Base-by-base conservation (phyloP, 2,113 vertebrate species). In the Machaerirhynchus nigripectus region DNA sequence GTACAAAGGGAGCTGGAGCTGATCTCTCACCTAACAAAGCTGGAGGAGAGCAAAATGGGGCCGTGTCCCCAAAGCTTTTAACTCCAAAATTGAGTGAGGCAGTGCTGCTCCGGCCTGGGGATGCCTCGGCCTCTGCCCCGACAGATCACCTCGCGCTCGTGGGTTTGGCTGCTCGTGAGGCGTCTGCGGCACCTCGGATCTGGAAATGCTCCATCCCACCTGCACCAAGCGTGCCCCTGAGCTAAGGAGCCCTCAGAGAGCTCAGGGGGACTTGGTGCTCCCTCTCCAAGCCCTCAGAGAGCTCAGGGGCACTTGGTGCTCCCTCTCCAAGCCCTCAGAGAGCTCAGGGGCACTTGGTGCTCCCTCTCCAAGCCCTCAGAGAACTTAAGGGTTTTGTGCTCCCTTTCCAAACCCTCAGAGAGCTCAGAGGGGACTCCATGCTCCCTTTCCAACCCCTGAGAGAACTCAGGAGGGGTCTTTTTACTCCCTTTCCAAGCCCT, bases 101-200 rank as follows among this genome's bases (percentile, higher is more conserved):
- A 30, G 8, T 7, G 28, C 24, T 68, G 18, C 23, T 42, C 27
- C 26, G 44, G 11, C 0, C 44, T 31, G 49, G 37, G 39, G 20
- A 13, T 7, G n/a, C 4, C 46, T 59, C 60, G 40, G 50, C n/a
- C 37, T 39, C 28, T 89, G 50, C 22, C 37, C 26, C 53, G n/a
- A 10, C 1, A 3, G 19, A 40, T n/a, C 42, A 4, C 60, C 52
- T 14, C 4, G 30, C 20, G 15, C 21, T 9, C 5, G 2, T 1
- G 10, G 0, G 56, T 56, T 5, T 40, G 46, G 8, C n/a, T 44
- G 49, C 7, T 37, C 52, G 53, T 13, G 40, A n/a, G 64, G 22
- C 2, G 1, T 15, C 11, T 22, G 44, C 27, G 65, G 11, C 24
- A 4, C 4, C 35, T 68, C 2, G 0, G 10, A 1, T 3, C 33